Percentiles rank a stretch among this genome's conserved stretches.
phyloP scores from a whole-genome alignment of 2,113 vertebrate species.

The Aegotheles bennettii region DNA sequence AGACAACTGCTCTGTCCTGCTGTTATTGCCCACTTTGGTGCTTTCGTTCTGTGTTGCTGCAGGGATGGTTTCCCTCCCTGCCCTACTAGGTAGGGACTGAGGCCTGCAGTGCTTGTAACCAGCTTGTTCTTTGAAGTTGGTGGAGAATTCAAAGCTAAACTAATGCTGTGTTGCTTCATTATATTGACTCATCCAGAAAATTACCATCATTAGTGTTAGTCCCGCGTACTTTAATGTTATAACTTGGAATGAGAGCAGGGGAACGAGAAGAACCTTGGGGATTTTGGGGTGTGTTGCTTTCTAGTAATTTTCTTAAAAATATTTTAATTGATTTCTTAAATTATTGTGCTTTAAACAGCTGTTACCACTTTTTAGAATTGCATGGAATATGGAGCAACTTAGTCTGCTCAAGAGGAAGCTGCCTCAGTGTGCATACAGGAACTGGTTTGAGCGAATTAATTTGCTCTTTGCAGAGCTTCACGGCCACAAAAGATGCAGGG shows the following conservation, averaged over 20 bases:
- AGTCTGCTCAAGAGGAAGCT: neutral
- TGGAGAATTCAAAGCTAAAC: neutral
- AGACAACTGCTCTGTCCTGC: fast-evolving
- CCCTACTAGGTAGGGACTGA: neutral
- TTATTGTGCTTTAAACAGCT: neutral
- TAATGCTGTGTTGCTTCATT: neutral
- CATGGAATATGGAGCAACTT: neutral
- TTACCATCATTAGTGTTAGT: neutral
- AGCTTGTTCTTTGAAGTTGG: neutral
- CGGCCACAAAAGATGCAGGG: neutral
- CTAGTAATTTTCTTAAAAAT: neutral
- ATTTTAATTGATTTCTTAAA: neutral
- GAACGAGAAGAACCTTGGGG: neutral
- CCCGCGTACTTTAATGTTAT: fast-evolving
- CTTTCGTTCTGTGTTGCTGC: neutral
- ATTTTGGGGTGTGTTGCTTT: neutral
- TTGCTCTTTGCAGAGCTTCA: neutral
- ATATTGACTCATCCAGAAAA: neutral
- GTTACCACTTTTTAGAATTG: neutral
- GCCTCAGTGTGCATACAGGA: neutral
- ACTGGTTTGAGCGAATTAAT: neutral
- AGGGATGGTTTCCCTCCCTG: neutral
- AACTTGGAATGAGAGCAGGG: neutral
- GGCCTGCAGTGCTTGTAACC: neutral
- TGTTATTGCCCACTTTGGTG: fast-evolving